phyloP scores from a whole-genome alignment of 2,888 invertebrate species.

The Panzeria rudis region DNA sequence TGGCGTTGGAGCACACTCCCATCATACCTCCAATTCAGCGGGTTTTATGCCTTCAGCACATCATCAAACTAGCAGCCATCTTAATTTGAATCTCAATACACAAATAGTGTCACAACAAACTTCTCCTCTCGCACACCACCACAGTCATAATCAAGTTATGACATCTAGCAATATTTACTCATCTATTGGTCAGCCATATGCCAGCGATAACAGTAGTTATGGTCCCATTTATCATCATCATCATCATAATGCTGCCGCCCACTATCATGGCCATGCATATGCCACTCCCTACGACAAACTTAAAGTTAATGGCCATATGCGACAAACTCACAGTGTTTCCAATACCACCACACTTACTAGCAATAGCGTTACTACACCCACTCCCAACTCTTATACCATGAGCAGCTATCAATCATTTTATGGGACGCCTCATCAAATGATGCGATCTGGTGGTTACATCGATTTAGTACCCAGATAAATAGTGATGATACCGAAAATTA shows the following conservation, averaged over 20 bases:
- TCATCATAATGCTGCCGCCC: constrained; percentile 77
- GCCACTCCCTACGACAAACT: constrained; percentile 83
- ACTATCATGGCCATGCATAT: constrained; percentile 77
- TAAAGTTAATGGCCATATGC: constrained; percentile 78
- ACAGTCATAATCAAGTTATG: constrained; percentile 74
- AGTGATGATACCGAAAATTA: not conserved
- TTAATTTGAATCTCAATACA: constrained; percentile 72
- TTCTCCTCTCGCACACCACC: constrained; percentile 53
- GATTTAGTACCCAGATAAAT: constrained; percentile 83
- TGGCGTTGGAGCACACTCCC: constrained; percentile 37
- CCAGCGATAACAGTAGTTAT: constrained; percentile 82
- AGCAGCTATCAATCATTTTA: constrained; percentile 83
- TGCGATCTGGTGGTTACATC: constrained; percentile 82
- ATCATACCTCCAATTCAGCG: constrained; percentile 18
- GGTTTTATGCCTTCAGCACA: constrained; percentile 54
- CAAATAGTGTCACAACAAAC: constrained; percentile 60
- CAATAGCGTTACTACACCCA: constrained; percentile 58
- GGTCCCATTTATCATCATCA: constrained; percentile 84
- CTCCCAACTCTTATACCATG: constrained; percentile 79
- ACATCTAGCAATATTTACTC: constrained; percentile 80
- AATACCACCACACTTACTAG: constrained; percentile 46
- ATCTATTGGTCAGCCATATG: constrained; percentile 81
- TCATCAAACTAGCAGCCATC: constrained; percentile 67
- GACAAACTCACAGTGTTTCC: constrained; percentile 58
- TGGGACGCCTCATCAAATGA: constrained; percentile 81